These are phyloP conservation scores for Cylindroiulus punctatus DNA, from an alignment of 2,888 invertebrate genomes.

Conservation along the genomic window DNA sequence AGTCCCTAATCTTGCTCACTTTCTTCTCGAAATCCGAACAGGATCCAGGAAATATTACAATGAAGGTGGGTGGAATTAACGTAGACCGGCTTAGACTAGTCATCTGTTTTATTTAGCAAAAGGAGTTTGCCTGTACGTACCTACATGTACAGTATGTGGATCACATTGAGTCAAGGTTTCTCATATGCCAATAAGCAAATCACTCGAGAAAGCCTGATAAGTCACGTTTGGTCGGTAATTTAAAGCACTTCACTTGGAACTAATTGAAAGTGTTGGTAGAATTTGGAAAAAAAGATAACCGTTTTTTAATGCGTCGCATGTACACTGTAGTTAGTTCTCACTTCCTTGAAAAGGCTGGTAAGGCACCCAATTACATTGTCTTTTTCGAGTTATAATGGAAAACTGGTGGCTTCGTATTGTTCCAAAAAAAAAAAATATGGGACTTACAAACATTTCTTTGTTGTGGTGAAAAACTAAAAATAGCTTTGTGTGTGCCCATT, in stretches of 20 bases:
- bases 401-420: not conserved
- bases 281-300: not conserved
- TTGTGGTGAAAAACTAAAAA: not conserved
- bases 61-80: conserved; percentile 18
- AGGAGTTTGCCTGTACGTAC: no score
- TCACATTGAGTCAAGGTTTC: not conserved
- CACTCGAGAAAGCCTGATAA: not conserved
- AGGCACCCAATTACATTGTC: not conserved
- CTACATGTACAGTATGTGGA: not conserved
- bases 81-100: not conserved
- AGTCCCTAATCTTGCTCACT: not conserved
- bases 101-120: not conserved
- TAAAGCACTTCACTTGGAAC: not conserved
- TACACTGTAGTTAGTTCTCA: not conserved
- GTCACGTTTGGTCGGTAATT: not conserved
- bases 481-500: not conserved
- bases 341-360: not conserved
- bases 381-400: not conserved
- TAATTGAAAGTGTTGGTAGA: not conserved
- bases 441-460: not conserved
- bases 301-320: not conserved
- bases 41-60: conserved; percentile 10
- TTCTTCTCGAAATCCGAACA: not conserved
- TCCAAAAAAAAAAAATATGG: not conserved
- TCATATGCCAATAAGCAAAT: not conserved